A percentile compares a stretch with the other conserved stretches of the same genome.
Evolutionary conservation across 2,888 invertebrate species (phyloP).

Genomic region (Caenorhabditis angaria): DNA sequence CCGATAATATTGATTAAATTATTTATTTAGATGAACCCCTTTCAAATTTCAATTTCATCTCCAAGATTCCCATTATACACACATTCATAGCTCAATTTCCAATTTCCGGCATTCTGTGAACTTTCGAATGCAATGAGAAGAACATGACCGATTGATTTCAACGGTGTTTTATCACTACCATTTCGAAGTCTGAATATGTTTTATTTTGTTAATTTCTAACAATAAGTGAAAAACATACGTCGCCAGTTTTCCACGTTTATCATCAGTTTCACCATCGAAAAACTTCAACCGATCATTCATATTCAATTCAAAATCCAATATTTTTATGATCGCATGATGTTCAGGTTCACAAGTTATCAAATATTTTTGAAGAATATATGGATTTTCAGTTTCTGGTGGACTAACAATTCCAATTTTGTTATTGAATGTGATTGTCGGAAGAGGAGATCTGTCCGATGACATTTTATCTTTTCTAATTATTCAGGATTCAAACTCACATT

Average conservation of each 20-base stretch:
- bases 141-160: conserved; percentile 15
- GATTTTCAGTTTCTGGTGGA: conserved; percentile 30
- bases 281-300: conserved; percentile 23
- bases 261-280: conserved; percentile 19
- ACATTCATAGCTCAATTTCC: conserved; percentile 32
- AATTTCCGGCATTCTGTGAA: conserved; percentile 14
- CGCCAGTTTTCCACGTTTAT: conserved; percentile 16
- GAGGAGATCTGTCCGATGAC: conserved; percentile 8
- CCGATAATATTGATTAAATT: conserved; percentile 10
- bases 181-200: conserved; percentile 6
- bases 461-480: neutral
- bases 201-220: neutral
- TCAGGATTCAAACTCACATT: conserved; percentile 19
- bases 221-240: conserved; percentile 10
- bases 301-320: conserved; percentile 25
- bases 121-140: conserved; percentile 31
- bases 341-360: conserved; percentile 18
- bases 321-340: conserved; percentile 19
- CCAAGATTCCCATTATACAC: conserved; percentile 39
- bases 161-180: conserved; percentile 7
- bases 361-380: conserved; percentile 37
- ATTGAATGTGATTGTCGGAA: conserved; percentile 20
- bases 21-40: neutral
- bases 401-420: conserved; percentile 22
- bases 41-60: conserved; percentile 34